Percentiles rank a stretch among this genome's conserved stretches.
These are phyloP conservation scores for Griposia aprilina DNA, from an alignment of 2,888 invertebrate species.

Conservation along the genomic window DNA sequence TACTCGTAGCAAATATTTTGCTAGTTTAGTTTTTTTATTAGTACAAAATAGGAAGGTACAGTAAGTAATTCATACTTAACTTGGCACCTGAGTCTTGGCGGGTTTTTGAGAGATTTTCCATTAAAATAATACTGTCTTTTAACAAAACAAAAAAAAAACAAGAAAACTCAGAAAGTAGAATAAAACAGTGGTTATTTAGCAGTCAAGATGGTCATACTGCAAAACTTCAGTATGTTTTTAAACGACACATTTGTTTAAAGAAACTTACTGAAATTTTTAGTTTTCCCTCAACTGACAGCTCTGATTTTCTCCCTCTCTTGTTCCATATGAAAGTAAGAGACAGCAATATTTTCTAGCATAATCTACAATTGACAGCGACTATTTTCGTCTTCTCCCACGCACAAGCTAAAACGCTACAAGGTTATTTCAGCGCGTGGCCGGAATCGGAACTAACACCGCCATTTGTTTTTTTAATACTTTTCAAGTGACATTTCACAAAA, in stretches of 20 bases:
- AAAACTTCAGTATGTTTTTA: background rate
- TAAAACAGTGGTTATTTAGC: background rate
- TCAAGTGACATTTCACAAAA: no score
- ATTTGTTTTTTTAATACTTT: no score
- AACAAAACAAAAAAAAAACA: background rate
- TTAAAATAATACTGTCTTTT: constrained; percentile 1
- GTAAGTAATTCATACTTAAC: background rate
- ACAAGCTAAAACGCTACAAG: no score
- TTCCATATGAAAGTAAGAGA: background rate
- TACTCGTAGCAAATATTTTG: constrained; percentile 26
- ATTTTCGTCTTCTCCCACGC: no score
- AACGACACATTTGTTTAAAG: no score
- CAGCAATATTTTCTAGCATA: background rate
- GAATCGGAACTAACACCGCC: no score
- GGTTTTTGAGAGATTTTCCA: background rate
- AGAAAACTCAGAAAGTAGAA: background rate
- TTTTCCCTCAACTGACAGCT: background rate
- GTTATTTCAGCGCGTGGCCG: no score
- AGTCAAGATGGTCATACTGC: background rate
- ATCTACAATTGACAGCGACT: background rate
- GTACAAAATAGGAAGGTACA: constrained; percentile 45
- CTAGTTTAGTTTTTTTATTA: constrained; percentile 16
- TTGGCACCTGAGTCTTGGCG: constrained; percentile 17
- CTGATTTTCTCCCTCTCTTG: background rate
- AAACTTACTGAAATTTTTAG: no score